Conservation (phyloP, 2,113 vertebrate genomes). For the Urocolius indicus region DNA sequence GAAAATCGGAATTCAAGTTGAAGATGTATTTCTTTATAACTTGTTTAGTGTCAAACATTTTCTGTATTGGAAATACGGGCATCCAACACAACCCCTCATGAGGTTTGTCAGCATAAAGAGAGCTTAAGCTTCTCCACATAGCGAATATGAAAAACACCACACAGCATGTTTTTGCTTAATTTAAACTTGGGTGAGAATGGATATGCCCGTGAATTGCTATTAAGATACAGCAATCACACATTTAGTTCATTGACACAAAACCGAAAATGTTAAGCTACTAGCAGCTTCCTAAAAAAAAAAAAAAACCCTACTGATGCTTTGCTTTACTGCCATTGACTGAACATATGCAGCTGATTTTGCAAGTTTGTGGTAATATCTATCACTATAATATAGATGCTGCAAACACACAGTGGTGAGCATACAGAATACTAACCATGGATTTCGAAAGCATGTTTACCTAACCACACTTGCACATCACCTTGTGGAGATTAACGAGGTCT, state of each 20-base stretch:
- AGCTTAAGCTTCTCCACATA: background rate
- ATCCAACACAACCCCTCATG: background rate
- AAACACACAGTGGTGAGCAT: background rate
- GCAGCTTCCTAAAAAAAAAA: background rate
- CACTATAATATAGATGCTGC: slow-evolving; percentile 32
- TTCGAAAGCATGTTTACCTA: slow-evolving; percentile 48
- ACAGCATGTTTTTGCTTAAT: background rate
- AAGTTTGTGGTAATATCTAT: slow-evolving; percentile 54
- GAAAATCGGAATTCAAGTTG: background rate
- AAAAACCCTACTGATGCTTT: background rate
- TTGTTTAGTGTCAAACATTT: background rate
- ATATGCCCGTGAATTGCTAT: background rate
- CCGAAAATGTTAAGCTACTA: background rate
- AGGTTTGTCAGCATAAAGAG: background rate
- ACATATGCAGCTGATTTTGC: slow-evolving; percentile 45
- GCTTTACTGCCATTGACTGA: slow-evolving; percentile 31
- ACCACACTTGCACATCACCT: background rate
- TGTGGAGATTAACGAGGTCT: slow-evolving; percentile 4
- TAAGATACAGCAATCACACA: background rate
- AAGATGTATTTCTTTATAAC: background rate
- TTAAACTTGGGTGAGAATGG: background rate
- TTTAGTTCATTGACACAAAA: slow-evolving; percentile 20
- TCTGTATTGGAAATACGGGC: background rate
- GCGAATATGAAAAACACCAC: background rate
- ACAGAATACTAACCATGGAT: slow-evolving; percentile 52